Evolutionary conservation across 1,140 invertebrate genomes (phyloP).

Genomic region (Venturia canescens): DNA sequence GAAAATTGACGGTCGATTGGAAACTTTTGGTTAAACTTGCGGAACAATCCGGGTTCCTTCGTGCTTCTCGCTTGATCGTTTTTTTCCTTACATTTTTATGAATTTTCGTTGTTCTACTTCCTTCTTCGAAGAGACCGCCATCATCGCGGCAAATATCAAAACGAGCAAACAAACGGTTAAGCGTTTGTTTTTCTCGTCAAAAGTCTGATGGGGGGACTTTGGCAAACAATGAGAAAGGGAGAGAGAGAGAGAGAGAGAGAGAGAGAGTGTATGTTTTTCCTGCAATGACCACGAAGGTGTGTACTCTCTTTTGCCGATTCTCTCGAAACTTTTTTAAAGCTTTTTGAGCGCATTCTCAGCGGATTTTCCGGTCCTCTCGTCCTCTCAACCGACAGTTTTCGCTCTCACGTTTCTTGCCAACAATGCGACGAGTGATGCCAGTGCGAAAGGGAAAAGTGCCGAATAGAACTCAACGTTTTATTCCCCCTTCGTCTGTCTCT

Average conservation of each 20-base stretch:
- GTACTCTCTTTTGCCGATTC: not conserved
- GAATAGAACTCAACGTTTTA: slow-evolving; percentile 12
- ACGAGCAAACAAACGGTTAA: not conserved
- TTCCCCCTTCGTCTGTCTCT: too few relatives aligned
- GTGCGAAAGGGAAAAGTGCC: not conserved
- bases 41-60: too few relatives aligned
- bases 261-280: slow-evolving; percentile 20
- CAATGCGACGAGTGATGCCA: not conserved
- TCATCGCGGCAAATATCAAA: not conserved
- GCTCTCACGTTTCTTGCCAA: slow-evolving; percentile 26
- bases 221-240: not conserved
- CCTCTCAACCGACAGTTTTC: not conserved
- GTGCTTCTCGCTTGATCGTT: not conserved
- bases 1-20: too few relatives aligned
- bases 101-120: not conserved
- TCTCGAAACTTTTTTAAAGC: slow-evolving; percentile 35
- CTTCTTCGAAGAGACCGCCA: not conserved
- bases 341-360: slow-evolving; percentile 31
- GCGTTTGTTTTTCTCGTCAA: slow-evolving; percentile 8
- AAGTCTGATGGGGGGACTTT: not conserved
- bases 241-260: slow-evolving; percentile 31
- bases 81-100: not conserved
- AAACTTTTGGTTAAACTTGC: too few relatives aligned
- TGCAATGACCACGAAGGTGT: not conserved
- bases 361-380: not conserved